These are phyloP conservation scores for Hypotaenidia philippensis DNA, from an alignment of 2,797 vertebrate species.

Conservation along the genomic window DNA sequence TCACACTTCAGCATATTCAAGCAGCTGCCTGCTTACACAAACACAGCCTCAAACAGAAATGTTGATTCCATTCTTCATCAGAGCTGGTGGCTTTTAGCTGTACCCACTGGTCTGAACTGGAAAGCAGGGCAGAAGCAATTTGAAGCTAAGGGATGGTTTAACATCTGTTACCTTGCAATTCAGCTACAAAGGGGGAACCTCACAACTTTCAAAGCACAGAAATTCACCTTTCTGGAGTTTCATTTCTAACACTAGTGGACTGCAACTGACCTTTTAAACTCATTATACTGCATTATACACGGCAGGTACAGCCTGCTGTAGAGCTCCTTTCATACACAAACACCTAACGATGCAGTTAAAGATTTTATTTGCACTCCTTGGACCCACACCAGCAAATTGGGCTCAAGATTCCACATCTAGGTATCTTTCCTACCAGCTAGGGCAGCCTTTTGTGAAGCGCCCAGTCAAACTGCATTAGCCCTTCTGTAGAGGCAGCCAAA, in stretches of 20 bases:
- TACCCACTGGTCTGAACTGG: not conserved
- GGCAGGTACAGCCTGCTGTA: not conserved
- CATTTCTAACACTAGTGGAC: not conserved
- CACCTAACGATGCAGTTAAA: not conserved
- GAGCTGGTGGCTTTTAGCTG: constrained; percentile 8
- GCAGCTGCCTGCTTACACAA: constrained; percentile 28
- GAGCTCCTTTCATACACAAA: not conserved
- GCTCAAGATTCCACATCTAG: not conserved
- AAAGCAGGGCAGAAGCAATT: not conserved
- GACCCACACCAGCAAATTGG: not conserved
- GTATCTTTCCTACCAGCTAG: not conserved
- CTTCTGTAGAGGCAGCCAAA: rapidly evolving
- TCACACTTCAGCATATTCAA: not conserved
- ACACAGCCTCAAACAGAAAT: constrained; percentile 8
- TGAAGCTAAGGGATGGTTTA: not conserved
- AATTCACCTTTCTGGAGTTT: not conserved
- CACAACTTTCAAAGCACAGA: not conserved
- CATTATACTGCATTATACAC: not conserved
- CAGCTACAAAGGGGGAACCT: not conserved
- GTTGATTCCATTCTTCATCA: not conserved
- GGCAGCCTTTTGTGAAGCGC: not conserved
- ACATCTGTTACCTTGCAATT: not conserved
- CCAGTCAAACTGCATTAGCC: not conserved
- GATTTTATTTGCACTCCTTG: not conserved
- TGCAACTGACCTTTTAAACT: not conserved